These are phyloP conservation scores for Aphelinus atriplicis DNA, from an alignment of 1,140 invertebrate species.

Conservation along the genomic window DNA sequence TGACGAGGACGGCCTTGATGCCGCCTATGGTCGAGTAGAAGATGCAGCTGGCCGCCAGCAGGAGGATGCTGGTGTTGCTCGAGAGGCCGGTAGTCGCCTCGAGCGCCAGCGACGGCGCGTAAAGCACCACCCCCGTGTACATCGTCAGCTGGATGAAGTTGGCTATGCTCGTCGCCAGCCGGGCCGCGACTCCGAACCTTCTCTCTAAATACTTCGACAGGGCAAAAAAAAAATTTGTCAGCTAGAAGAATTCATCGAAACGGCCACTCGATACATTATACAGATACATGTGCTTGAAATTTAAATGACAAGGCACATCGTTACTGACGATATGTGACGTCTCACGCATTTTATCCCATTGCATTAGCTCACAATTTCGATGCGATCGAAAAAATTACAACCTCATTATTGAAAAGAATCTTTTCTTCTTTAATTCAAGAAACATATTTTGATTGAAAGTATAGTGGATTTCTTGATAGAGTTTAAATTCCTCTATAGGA, in stretches of 20 bases:
- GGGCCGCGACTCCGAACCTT: constrained; percentile 77
- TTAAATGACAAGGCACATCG: too few species aligned
- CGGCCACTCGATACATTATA: too few species aligned
- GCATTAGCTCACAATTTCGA: too few species aligned
- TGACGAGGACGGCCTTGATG: constrained; percentile 89
- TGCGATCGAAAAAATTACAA: too few species aligned
- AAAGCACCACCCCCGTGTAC: constrained; percentile 93
- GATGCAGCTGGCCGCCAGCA: constrained; percentile 84
- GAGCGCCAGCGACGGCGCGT: constrained; percentile 90
- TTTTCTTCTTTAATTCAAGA: too few species aligned
- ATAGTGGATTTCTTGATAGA: too few species aligned
- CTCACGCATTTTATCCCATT: background rate
- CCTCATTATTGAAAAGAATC: too few species aligned
- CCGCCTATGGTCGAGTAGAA: constrained; percentile 90
- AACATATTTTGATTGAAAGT: too few species aligned
- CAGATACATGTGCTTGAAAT: too few species aligned
- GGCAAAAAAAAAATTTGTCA: background rate
- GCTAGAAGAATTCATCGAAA: too few species aligned
- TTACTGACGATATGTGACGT: background rate
- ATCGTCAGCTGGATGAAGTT: constrained; percentile 86
- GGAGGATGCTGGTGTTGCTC: constrained; percentile 78
- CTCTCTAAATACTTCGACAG: constrained; percentile 80
- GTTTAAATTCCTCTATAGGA: too few species aligned
- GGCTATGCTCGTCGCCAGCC: constrained; percentile 77
- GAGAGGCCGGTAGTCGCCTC: constrained; percentile 89